Conservation (phyloP, 2,888 invertebrate genomes). For the Balanococcus diminutus region DNA sequence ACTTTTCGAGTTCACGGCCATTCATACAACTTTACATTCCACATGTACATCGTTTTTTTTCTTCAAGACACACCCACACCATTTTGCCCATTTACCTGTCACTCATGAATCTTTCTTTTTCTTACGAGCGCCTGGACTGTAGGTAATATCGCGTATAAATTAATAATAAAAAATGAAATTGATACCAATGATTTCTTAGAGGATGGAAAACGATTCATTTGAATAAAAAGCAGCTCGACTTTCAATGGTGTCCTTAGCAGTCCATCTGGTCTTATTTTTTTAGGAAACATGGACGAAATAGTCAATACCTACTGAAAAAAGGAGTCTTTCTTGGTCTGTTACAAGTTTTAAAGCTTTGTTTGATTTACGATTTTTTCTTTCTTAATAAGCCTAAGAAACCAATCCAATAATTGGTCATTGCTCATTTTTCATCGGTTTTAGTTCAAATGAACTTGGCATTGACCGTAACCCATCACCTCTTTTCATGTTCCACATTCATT, state of each 20-base stretch:
- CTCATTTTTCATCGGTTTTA: not conserved
- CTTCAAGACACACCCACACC: slow-evolving; percentile 27
- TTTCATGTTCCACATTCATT: not conserved
- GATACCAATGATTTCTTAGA: not conserved
- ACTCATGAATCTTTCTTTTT: slow-evolving; percentile 34
- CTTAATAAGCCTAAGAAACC: not conserved
- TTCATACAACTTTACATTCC: slow-evolving; percentile 20
- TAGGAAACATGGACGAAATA: too few relatives aligned
- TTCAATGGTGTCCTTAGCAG: too few relatives aligned
- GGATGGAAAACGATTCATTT: too few relatives aligned
- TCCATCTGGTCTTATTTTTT: too few relatives aligned
- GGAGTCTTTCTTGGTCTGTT: not conserved
- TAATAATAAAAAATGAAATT: not conserved
- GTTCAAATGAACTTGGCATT: not conserved
- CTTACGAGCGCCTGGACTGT: not conserved
- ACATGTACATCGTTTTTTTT: slow-evolving; percentile 8
- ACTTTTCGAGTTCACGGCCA: slow-evolving; percentile 50
- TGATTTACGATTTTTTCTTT: not conserved
- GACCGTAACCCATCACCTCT: not conserved
- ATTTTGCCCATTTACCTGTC: slow-evolving; percentile 36
- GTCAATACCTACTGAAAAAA: not conserved
- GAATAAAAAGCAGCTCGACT: too few relatives aligned
- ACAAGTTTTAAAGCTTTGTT: not conserved
- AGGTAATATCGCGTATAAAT: not conserved
- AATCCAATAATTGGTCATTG: not conserved